Evolutionary conservation across 2,888 invertebrate species (phyloP), one percentile per base, ranked within the genome.

Genomic region (Camponotus fellah): DNA sequence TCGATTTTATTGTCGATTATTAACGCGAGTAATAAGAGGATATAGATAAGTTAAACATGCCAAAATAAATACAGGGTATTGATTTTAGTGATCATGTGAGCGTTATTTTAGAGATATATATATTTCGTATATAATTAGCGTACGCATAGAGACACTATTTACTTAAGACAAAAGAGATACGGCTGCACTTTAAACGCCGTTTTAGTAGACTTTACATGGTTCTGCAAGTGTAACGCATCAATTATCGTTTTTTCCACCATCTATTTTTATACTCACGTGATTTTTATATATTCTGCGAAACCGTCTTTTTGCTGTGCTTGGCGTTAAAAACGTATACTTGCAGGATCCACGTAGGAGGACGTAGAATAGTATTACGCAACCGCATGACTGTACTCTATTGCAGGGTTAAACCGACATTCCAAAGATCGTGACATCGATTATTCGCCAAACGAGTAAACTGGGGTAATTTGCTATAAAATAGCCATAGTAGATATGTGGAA

Each of bases 51-150:
- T 71, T 60, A 64, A 81, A 40, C 34, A 64, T 72, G 53, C 62
- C 49, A 43, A 56, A 69, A 58, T 26, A 49, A 71, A 87, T 58
- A 72, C 88, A 89, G 88, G 88, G 88, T 89, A 89, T 89, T 84
- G 60, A 86, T 89, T 86, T 84, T 89, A 85, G 85, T 89, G 87
- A 88, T 88, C 72, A 77, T 66, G 49, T 66, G 65, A 88, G 83
- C 21, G 46, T 88, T 88, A 88, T 80, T 80, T 86, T 49, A 81
- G 66, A 64, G 6, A 53, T 53, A 53, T 49, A 53, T 49, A 49
- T n/a, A 65, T 66, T 76, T 65, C 46, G 71, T 26, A 6, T 87
- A 17, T 79, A n/a, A 80, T 81, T 71, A 74, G 72, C 53, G 65
- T 71, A 83, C 53, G 49, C n/a, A 71, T 83, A 79, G 71, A 72